Evolutionary conservation across 2,888 invertebrate genomes (phyloP).

Genomic region (Acleris holmiana): DNA sequence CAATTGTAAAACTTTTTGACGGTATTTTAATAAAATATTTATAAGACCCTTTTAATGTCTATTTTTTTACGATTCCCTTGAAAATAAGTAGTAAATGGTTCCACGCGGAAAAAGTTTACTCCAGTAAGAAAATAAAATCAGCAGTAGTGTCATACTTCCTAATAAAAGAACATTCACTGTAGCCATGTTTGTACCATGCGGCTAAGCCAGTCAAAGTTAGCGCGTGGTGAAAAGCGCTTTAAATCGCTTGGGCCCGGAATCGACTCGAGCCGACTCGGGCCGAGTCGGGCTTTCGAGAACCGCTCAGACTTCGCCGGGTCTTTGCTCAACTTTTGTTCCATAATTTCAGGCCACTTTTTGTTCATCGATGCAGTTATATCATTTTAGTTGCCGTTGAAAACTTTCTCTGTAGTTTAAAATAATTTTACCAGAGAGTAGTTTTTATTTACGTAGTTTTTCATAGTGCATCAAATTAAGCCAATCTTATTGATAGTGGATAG

Average conservation of each 20-base stretch:
- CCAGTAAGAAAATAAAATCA: no score
- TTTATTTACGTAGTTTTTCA: neutral
- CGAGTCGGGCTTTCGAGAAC: slow-evolving; percentile 22
- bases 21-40: no score
- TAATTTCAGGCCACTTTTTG: slow-evolving; percentile 32
- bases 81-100: no score
- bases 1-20: no score
- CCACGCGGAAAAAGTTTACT: no score
- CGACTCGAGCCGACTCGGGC: slow-evolving; percentile 16
- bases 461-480: no score
- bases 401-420: neutral
- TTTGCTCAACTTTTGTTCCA: slow-evolving; percentile 17
- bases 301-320: slow-evolving; percentile 10
- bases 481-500: no score
- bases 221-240: slow-evolving; percentile 34
- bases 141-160: neutral
- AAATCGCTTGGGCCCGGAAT: slow-evolving; percentile 25
- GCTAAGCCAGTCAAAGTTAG: slow-evolving; percentile 20
- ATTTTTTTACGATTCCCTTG: no score
- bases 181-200: slow-evolving; percentile 5
- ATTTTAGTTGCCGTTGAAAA: slow-evolving; percentile 3
- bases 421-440: neutral
- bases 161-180: neutral
- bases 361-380: slow-evolving; percentile 25
- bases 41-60: no score